These are phyloP conservation scores for Digitonthophagus gazella DNA, from an alignment of 2,888 invertebrate genomes.

Conservation along the genomic window DNA sequence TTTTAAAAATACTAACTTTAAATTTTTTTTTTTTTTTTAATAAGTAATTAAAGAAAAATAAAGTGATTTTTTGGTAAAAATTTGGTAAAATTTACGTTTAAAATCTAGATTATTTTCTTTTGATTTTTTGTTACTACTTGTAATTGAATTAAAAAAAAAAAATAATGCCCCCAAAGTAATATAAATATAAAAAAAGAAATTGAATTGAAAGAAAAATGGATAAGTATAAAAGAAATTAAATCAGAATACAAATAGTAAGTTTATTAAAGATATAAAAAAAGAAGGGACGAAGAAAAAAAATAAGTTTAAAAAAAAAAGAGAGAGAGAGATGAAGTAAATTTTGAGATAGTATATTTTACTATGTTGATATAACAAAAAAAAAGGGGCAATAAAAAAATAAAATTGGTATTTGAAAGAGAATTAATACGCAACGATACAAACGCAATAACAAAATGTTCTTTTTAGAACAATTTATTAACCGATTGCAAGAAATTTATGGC, in stretches of 20 bases:
- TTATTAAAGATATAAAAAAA: slow-evolving; percentile 12
- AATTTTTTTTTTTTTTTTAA: slow-evolving; percentile 5
- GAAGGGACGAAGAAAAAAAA: slow-evolving; percentile 15
- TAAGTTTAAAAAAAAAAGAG: slow-evolving; percentile 17
- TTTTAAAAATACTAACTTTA: background rate
- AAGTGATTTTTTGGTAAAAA: background rate
- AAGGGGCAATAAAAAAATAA: slow-evolving; percentile 12
- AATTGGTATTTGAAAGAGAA: background rate
- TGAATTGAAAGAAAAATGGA: background rate
- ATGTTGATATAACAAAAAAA: slow-evolving; percentile 27
- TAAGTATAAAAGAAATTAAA: background rate
- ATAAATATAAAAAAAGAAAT: slow-evolving; percentile 7
- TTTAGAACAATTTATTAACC: background rate
- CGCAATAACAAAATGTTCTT: background rate
- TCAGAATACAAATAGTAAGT: background rate
- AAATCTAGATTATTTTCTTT: no score
- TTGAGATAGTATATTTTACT: slow-evolving; percentile 30
- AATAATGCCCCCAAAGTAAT: slow-evolving; percentile 17
- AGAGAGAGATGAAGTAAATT: slow-evolving; percentile 17
- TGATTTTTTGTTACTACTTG: slow-evolving; percentile 11
- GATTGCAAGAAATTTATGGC: no score
- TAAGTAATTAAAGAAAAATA: slow-evolving; percentile 15
- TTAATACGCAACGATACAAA: background rate
- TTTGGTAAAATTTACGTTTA: no score
- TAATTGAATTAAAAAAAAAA: slow-evolving; percentile 17